Evolutionary conservation across 2,113 vertebrate species (phyloP).

Genomic region (Megatriorchis doriae): DNA sequence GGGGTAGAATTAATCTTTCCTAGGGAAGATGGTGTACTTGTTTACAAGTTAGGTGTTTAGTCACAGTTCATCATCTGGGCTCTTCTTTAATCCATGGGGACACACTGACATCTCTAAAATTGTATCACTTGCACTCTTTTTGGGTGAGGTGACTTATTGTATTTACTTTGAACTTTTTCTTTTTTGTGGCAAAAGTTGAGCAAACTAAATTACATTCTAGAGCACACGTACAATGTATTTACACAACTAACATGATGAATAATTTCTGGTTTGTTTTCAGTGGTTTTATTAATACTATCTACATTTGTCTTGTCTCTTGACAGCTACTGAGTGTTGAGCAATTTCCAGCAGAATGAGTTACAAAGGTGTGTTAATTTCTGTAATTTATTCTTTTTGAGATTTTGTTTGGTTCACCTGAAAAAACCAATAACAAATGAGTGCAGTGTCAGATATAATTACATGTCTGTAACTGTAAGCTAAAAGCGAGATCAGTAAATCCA

Average conservation of each 20-base stretch:
- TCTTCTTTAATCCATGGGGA: not conserved
- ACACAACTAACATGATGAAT: not conserved
- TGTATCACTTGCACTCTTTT: not conserved
- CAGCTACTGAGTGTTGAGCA: not conserved
- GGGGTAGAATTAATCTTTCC: not conserved
- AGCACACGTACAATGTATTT: not conserved
- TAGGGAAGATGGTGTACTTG: not conserved
- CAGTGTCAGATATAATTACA: not conserved
- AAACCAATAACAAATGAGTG: not conserved
- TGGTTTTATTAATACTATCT: not conserved
- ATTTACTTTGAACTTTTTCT: not conserved
- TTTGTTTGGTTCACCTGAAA: not conserved
- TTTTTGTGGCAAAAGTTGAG: not conserved
- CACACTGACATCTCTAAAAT: not conserved
- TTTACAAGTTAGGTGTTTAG: not conserved
- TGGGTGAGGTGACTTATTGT: not conserved
- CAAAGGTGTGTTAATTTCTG: not conserved
- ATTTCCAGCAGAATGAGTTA: not conserved
- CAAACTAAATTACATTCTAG: not conserved
- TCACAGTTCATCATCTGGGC: not conserved
- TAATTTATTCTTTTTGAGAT: not conserved
- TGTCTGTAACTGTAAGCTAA: not conserved
- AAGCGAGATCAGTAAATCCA: not conserved
- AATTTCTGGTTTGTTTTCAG: not conserved
- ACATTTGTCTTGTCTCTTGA: not conserved